Evolutionary conservation across 2,888 invertebrate species (phyloP), one percentile per base, ranked within the genome.

Genomic region (Heliconius sara): DNA sequence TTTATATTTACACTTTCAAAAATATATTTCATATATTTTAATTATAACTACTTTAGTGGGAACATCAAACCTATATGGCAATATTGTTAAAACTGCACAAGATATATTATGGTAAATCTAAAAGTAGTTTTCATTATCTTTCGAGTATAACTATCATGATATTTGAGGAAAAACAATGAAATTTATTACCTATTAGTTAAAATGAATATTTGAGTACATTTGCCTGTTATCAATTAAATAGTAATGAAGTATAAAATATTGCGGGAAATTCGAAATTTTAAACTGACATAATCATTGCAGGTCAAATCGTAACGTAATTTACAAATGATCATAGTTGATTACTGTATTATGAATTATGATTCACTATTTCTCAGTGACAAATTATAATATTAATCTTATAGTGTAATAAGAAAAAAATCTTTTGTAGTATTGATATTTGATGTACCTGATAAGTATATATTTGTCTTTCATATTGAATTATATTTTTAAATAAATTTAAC

Each of bases 71-170:
- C 34, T 34, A 73, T 60, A 73, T 73, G 73, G 73, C 60, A 73
- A 93, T 91, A 93, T 79, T 79, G 19, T 43, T 66, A 76, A 43
- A 67, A 68, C 43, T 16, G 10, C 60, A n/a, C 34, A 60, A 73
- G 60, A 73, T 13, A 60, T 73, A 73, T 60, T 73, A 73, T 60
- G 73, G 39, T 60, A n/a, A 57, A 73, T 60, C 73, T 73, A 60
- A 73, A 60, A 34, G 57, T 73, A 60, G 34, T 73, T 60, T 73
- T 57, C 60, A 39, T 73, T 39, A 73, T 73, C 73, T 60, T 73
- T 34, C 9, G 30, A 60, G 73, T 60, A 60, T 60, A 52, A 60
- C 39, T 60, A 34, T 39, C 7, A 60, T 39, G 39, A 47, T 16
- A 47, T 60, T 60, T 39, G 10, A 57, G n/a, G 73, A 39, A 73